Base-by-base conservation (phyloP, 2,797 vertebrate genomes). In the Muscicapa striata region DNA sequence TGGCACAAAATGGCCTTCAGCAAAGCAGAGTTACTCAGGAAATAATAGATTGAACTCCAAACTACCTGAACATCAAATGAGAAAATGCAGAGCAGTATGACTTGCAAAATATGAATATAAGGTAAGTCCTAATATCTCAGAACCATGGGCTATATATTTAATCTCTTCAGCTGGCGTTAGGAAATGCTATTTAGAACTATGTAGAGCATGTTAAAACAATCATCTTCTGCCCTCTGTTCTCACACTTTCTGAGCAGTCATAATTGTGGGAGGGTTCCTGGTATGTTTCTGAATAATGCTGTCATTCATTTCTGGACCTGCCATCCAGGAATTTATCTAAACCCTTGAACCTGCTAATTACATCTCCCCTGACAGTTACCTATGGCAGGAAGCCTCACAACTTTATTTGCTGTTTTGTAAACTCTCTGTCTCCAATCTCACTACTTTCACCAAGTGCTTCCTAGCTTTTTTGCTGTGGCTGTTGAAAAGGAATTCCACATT, bases 281-380 rank as follows among this genome's bases (percentile, higher is more conserved):
- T 11, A 18, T 18, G 4, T 41, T 90, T 49, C 45, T 63, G 8
- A 16, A 24, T 83, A 40, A 67, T 48, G 13, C 14, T 43, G 7
- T 38, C 48, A 63, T 36, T 79, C 1, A 49, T 55, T 76, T 72
- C n/a, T 79, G 32, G 34, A 57, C 10, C 12, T 49, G 8, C 10
- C 23, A 2, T 24, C 26, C 51, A 49, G 55, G 48, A 76, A 83
- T 51, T 69, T 38, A 16, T 30, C 34, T 73, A 82, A 61, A 34
- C 52, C 22, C 30, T 58, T 38, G 13, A 91, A 72, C 4, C 6
- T 51, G 12, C 4, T 67, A 24, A 40, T 63, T 24, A 19, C 11
- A 1, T 36, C 15, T 80, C 2, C 4, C 19, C 4, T 0, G 0
- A 14, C 9, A 58, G n/a, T 69, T 30, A 69, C 40, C 30, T 26